Percentiles rank a stretch among this genome's conserved stretches.
These are phyloP conservation scores for Pogonognathellus flavescens DNA, from an alignment of 1,140 invertebrate species.

Conservation along the genomic window DNA sequence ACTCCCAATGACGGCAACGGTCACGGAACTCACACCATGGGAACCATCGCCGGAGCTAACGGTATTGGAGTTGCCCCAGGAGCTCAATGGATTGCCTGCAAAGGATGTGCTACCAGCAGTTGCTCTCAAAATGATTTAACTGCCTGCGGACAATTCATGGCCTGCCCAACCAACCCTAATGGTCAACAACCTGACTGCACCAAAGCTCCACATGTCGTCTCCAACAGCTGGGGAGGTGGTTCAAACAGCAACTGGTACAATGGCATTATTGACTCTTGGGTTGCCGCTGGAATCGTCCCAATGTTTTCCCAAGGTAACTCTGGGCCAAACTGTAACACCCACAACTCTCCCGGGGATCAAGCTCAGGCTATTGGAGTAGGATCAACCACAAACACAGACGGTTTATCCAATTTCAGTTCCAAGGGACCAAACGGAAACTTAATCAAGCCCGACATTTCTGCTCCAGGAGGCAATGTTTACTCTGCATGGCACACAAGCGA, in stretches of 20 bases:
- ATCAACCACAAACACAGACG: not conserved
- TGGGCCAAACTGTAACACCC: slow-evolving; percentile 30
- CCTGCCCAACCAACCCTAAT: slow-evolving; percentile 54
- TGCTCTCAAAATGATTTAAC: slow-evolving; percentile 5
- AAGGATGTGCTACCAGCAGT: slow-evolving; percentile 7
- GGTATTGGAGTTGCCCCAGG: slow-evolving; percentile 53
- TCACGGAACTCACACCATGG: slow-evolving; percentile 58
- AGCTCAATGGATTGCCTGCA: slow-evolving; percentile 37
- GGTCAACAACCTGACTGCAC: slow-evolving; percentile 50
- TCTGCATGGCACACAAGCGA: slow-evolving; percentile 35
- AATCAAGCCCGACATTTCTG: slow-evolving; percentile 48
- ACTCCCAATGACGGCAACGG: slow-evolving; percentile 49
- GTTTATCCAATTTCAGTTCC: not conserved
- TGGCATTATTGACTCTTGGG: slow-evolving; percentile 8
- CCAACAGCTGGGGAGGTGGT: slow-evolving; percentile 58
- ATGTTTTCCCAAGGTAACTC: slow-evolving; percentile 55
- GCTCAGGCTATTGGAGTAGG: slow-evolving; percentile 54
- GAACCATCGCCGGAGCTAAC: slow-evolving; percentile 41
- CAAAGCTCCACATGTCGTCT: slow-evolving; percentile 53
- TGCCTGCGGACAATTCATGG: slow-evolving; percentile 39
- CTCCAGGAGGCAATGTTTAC: slow-evolving; percentile 51
- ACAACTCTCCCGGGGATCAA: slow-evolving; percentile 51
- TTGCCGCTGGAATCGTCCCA: slow-evolving; percentile 40
- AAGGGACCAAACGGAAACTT: not conserved
- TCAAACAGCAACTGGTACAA: not conserved